These are phyloP conservation scores for Hirtodrosophila confusa DNA, from an alignment of 2,888 invertebrate genomes.

Conservation along the genomic window DNA sequence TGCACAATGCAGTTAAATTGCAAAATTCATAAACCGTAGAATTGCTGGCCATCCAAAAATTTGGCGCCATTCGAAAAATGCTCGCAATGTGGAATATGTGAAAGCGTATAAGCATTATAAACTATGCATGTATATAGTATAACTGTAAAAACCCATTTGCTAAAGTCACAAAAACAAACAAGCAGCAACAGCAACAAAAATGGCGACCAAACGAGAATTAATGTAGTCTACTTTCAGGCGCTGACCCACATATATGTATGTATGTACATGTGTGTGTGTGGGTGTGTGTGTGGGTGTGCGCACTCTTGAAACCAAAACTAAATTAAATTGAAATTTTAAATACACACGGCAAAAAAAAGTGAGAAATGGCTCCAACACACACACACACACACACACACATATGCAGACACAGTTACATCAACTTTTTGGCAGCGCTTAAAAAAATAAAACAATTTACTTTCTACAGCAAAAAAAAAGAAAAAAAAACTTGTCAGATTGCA, in stretches of 20 bases:
- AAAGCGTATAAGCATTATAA: conserved; percentile 50
- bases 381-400: conserved; percentile 21
- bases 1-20: conserved; percentile 2
- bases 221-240: conserved; percentile 73
- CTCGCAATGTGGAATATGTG: conserved; percentile 54
- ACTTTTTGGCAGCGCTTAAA: conserved; percentile 45
- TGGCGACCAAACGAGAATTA: conserved; percentile 70
- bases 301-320: conserved; percentile 76
- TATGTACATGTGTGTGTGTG: conserved; percentile 4
- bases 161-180: conserved; percentile 59
- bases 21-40: conserved; percentile 23
- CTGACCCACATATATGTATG: conserved; percentile 61
- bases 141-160: conserved; percentile 66
- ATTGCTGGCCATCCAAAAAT: conserved; percentile 39
- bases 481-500: conserved; percentile 53
- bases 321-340: conserved; percentile 80
- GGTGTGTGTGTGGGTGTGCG: conserved; percentile 29
- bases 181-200: conserved; percentile 13
- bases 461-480: conserved; percentile 24
- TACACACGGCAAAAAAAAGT: conserved; percentile 60
- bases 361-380: conserved; percentile 53
- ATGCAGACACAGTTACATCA: conserved; percentile 37
- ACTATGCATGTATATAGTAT: conserved; percentile 40
- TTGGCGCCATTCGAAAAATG: conserved; percentile 61
- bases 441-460: conserved; percentile 74